Evolutionary conservation across 1,140 invertebrate genomes (phyloP).

Genomic region (Acyrthosiphon pisum): DNA sequence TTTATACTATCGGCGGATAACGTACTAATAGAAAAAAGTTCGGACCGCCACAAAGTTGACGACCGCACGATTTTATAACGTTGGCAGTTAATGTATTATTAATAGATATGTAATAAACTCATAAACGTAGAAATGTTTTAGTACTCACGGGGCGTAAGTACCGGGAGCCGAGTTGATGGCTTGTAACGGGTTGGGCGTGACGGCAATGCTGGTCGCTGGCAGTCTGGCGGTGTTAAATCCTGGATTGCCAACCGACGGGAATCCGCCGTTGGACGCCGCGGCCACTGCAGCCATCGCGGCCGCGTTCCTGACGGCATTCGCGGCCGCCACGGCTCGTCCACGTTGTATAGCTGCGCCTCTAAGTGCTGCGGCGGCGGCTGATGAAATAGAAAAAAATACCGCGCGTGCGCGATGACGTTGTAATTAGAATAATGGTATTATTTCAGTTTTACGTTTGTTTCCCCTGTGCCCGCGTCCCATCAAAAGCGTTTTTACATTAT

Average conservation of each 20-base stretch:
- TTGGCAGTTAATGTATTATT: neutral
- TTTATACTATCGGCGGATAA: neutral
- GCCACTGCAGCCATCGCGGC: constrained; percentile 71
- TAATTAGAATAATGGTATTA: constrained; percentile 2
- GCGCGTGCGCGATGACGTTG: neutral
- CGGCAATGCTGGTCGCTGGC: constrained; percentile 39
- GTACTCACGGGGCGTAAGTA: constrained; percentile 51
- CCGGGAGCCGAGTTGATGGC: constrained; percentile 48
- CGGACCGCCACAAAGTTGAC: too few species aligned
- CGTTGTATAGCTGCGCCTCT: constrained; percentile 75
- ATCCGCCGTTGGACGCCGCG: constrained; percentile 72
- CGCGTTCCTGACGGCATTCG: constrained; percentile 70
- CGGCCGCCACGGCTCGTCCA: constrained; percentile 67
- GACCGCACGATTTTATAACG: too few species aligned
- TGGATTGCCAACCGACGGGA: constrained; percentile 73
- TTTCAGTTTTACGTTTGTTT: neutral
- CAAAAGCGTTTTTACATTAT: neutral
- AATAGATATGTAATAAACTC: neutral
- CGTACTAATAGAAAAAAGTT: too few species aligned
- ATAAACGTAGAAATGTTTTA: neutral
- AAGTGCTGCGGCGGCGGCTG: constrained; percentile 68
- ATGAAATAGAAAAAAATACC: constrained; percentile 20
- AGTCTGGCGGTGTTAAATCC: constrained; percentile 68
- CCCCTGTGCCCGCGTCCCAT: neutral
- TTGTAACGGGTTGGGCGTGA: constrained; percentile 26